Evolutionary conservation across 1,140 invertebrate genomes (phyloP), one percentile per base, ranked within the genome.

Genomic region (Temnothorax nylanderi): DNA sequence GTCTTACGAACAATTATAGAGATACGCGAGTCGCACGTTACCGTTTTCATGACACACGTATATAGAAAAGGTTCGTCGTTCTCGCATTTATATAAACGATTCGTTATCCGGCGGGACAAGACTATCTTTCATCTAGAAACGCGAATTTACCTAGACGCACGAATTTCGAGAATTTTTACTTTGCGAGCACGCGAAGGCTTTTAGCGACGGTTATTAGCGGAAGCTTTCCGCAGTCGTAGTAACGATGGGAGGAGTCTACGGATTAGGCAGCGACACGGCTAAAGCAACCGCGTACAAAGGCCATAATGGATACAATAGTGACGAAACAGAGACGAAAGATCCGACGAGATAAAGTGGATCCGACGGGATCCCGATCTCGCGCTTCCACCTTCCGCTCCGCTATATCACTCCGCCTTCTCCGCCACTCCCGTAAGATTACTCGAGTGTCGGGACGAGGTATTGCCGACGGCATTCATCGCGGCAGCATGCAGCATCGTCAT

Each of bases 301-400:
- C 44, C 34, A 18, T 49, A 75, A 72, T 51, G n/a, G 54, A 11
- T 56, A 78, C 65, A 88, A 88, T 90, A 11, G 87, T 51, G 16
- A 26, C 76, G 49, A 81, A 41, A 58, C 34, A 80, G 41, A 80
- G 60, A 58, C 44, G 34, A 56, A 56, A n/a, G 37, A 62, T 37
- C n/a, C 69, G 11, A 21, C 44, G 60, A 41, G 58, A 67, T 60
- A 67, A 78, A 77, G 87, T 58, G 86, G 80, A 88, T 90, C 89
- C 88, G 64, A 84, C 87, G 85, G 75, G 71, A 88, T 88, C 75
- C 89, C 87, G 90, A 91, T 86, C 88, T 89, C 74, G 76, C 78
- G 34, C 34, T 77, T 87, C 32, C 18, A 47, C n/a, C 65, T 71
- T 62, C 62, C 62, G 49, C 32, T 26, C 26, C 26, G 26, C 26